Evolutionary conservation across 2,113 vertebrate genomes (phyloP).

Genomic region (Myodes glareolus): DNA sequence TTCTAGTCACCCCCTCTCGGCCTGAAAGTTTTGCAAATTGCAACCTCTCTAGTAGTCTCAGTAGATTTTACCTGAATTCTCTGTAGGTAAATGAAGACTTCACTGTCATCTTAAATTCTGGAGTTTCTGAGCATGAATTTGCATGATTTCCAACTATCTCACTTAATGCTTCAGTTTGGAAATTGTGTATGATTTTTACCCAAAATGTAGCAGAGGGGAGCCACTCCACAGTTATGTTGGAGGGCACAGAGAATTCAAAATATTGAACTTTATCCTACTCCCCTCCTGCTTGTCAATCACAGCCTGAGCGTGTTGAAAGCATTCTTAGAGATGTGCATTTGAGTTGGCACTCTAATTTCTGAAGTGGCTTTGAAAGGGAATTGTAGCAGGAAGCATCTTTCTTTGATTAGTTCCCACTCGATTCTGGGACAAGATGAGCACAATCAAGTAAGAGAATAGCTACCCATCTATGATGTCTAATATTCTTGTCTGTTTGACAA

Average conservation of each 20-base stretch:
- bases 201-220: background rate
- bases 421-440: slow-evolving; percentile 27
- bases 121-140: background rate
- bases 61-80: slow-evolving; percentile 13
- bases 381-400: background rate
- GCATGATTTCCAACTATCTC: slow-evolving; percentile 33
- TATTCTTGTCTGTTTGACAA: too few species aligned
- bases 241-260: slow-evolving; percentile 1
- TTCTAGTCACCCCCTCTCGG: background rate
- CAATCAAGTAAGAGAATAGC: slow-evolving; percentile 28
- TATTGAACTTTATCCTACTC: slow-evolving; percentile 18
- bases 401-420: background rate
- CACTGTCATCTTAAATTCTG: slow-evolving; percentile 33
- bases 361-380: slow-evolving; percentile 9
- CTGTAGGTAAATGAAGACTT: background rate
- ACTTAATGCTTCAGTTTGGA: slow-evolving; percentile 52
- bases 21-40: slow-evolving; percentile 37
- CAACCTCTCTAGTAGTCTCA: background rate
- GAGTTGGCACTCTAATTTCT: background rate
- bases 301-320: background rate
- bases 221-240: background rate
- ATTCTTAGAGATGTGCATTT: slow-evolving; percentile 24
- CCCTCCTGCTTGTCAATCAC: slow-evolving; percentile 41
- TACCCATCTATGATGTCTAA: background rate
- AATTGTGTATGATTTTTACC: slow-evolving; percentile 49